Percentiles rank a stretch among this genome's conserved stretches.
Evolutionary conservation across 2,797 vertebrate genomes (phyloP).

Genomic region (Ibycter americanus): DNA sequence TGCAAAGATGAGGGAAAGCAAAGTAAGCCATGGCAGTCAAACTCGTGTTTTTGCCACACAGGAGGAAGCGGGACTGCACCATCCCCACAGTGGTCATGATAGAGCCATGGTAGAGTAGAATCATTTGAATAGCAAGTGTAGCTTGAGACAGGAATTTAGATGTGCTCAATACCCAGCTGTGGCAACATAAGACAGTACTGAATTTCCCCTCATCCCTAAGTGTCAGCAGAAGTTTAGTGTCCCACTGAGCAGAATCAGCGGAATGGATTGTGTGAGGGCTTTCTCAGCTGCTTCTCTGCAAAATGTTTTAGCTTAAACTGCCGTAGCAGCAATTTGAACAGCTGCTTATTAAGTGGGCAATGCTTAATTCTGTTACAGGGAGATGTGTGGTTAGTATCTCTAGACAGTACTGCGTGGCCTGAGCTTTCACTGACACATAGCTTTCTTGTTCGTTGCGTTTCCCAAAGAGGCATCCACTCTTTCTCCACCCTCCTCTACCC

Average conservation of each 20-base stretch:
- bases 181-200: neutral
- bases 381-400: neutral
- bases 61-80: neutral
- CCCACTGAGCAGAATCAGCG: neutral
- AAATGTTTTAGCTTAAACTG: neutral
- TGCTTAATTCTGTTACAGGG: neutral
- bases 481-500: neutral
- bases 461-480: neutral
- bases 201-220: neutral
- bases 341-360: neutral
- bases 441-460: neutral
- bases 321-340: constrained; percentile 10
- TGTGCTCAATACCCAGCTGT: neutral
- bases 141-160: neutral
- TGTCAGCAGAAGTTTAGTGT: neutral
- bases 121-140: neutral
- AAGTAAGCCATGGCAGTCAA: neutral
- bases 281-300: neutral
- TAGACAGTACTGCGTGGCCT: neutral
- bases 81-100: too few species aligned
- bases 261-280: neutral
- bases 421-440: neutral
- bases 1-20: neutral
- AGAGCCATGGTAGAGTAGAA: neutral
- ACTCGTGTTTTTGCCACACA: neutral